Percentiles rank a stretch among this genome's conserved stretches.
Conservation (phyloP, 2,888 invertebrate genomes). For the Zonitis immaculata region DNA sequence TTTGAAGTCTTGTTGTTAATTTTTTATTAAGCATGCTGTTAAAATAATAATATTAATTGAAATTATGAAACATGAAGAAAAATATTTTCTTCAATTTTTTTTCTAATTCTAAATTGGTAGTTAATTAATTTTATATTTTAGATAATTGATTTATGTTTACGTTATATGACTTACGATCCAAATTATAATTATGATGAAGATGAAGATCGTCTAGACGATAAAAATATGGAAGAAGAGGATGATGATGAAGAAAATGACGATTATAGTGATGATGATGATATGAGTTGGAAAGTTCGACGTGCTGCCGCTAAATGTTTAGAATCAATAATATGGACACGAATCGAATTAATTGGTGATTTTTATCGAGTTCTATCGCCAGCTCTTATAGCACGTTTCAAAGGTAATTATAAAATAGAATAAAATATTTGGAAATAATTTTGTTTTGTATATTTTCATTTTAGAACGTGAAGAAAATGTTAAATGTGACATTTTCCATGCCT, state of each 20-base stretch:
- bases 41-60: too few relatives aligned
- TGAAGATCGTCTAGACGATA: slow-evolving; percentile 67
- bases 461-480: slow-evolving; percentile 99
- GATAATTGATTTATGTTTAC: slow-evolving; percentile 82
- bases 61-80: too few relatives aligned
- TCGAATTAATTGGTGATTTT: slow-evolving; percentile 85
- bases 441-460: slow-evolving; percentile 38
- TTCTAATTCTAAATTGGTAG: too few relatives aligned
- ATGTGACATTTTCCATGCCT: slow-evolving; percentile 95
- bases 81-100: too few relatives aligned
- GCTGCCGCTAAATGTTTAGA: slow-evolving; percentile 97
- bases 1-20: too few relatives aligned
- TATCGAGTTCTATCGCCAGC: slow-evolving; percentile 87
- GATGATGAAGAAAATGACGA: slow-evolving; percentile 81
- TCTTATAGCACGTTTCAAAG: slow-evolving; percentile 88
- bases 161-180: slow-evolving; percentile 94
- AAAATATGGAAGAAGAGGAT: slow-evolving; percentile 64
- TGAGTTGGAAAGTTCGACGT: slow-evolving; percentile 98
- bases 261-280: slow-evolving; percentile 98
- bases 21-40: too few relatives aligned
- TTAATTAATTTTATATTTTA: slow-evolving; percentile 35
- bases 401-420: slow-evolving; percentile 45
- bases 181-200: slow-evolving; percentile 98
- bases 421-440: not conserved
- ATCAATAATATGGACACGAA: slow-evolving; percentile 87